A percentile compares a stretch with the other conserved stretches of the same genome.
phyloP scores from a whole-genome alignment of 2,888 invertebrate genomes.

The Polietes domitor region DNA sequence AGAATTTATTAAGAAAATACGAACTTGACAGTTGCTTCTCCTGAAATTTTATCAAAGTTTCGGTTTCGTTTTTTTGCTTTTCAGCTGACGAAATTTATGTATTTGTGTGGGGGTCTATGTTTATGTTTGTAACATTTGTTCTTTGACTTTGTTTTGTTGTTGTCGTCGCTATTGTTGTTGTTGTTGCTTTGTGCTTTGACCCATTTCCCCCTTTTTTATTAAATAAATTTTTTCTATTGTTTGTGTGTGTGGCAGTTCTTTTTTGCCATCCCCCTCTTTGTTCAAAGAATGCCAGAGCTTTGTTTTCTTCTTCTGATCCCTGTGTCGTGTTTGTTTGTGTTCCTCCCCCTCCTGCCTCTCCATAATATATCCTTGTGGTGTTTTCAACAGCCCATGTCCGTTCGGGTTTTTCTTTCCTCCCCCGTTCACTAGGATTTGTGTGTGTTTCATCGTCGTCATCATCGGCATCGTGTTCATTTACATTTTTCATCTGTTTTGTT shows the following conservation, averaged over 20 bases:
- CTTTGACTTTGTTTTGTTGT: not conserved
- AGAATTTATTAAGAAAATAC: too few species aligned
- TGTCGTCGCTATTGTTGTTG: not conserved
- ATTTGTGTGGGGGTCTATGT: not conserved
- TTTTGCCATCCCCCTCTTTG: not conserved
- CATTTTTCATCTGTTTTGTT: conserved; percentile 46
- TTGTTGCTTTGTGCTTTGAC: not conserved
- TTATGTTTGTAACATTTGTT: not conserved
- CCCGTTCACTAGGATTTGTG: not conserved
- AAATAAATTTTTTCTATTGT: not conserved
- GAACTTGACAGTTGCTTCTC: too few species aligned
- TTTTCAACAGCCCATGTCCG: not conserved
- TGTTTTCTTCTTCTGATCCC: not conserved
- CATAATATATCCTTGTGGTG: not conserved
- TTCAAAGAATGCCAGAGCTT: not conserved
- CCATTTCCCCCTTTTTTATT: not conserved
- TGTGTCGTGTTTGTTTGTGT: not conserved
- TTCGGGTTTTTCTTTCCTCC: not conserved
- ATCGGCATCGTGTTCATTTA: conserved; percentile 34
- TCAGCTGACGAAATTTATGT: too few species aligned
- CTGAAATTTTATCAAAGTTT: too few species aligned
- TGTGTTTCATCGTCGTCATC: too few species aligned
- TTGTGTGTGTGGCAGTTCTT: not conserved
- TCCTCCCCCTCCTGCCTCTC: not conserved
- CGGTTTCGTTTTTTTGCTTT: too few species aligned